phyloP scores from a whole-genome alignment of 64 coral and sea anemone species.

The Platygyra sinensis region DNA sequence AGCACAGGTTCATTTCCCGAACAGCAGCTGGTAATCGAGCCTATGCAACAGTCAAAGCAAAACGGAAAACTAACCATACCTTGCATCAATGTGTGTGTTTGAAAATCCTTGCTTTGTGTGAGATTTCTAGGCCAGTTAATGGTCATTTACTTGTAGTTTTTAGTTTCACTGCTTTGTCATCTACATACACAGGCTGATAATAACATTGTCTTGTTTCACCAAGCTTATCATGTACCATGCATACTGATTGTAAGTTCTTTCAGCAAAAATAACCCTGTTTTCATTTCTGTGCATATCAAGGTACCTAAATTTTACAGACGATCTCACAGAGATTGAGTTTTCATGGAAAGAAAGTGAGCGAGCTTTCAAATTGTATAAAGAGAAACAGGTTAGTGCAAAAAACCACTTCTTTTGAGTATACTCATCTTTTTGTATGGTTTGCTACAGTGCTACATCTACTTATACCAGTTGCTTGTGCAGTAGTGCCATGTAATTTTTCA shows the following conservation, averaged over 20 bases:
- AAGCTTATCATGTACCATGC: no score
- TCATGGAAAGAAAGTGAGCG: constrained; percentile 73
- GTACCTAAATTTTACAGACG: constrained; percentile 70
- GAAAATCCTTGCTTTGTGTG: background rate
- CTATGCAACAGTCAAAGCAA: no score
- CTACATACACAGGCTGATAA: no score
- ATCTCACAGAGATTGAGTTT: constrained; percentile 58
- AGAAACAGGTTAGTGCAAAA: constrained; percentile 61
- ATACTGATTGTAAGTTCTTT: background rate
- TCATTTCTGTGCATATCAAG: constrained; percentile 1
- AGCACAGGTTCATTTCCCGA: no score
- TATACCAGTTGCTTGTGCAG: background rate
- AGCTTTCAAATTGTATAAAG: constrained; percentile 60
- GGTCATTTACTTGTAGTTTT: no score
- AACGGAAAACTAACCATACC: no score
- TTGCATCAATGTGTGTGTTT: no score
- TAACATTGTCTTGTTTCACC: no score
- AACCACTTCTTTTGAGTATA: no score
- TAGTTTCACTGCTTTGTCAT: no score
- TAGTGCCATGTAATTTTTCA: background rate
- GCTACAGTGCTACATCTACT: background rate
- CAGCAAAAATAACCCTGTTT: background rate
- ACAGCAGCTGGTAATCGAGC: no score
- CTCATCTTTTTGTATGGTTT: background rate
- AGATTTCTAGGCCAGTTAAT: background rate